A percentile compares a stretch with the other conserved stretches of the same genome.
phyloP scores from a whole-genome alignment of 2,888 invertebrate genomes.

The Timema podura region DNA sequence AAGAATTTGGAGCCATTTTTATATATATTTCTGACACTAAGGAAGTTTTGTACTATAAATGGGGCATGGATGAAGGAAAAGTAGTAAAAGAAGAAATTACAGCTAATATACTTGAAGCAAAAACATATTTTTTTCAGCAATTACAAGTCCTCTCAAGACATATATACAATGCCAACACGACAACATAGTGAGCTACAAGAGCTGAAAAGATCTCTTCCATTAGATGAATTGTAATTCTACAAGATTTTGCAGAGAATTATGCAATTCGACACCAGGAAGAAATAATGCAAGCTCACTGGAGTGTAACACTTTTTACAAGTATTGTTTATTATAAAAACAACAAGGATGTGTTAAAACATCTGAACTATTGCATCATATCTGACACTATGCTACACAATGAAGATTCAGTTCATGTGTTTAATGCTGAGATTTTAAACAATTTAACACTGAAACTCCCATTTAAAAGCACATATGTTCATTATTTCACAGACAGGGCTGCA shows the following conservation, averaged over 20 bases:
- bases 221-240: neutral
- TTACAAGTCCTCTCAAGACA: slow-evolving; percentile 5
- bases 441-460: neutral
- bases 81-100: neutral
- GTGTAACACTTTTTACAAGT: neutral
- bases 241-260: slow-evolving; percentile 5
- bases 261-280: neutral
- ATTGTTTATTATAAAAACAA: neutral
- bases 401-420: neutral
- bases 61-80: neutral
- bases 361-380: neutral
- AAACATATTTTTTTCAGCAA: neutral
- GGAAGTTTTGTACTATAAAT: neutral
- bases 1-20: neutral
- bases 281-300: slow-evolving; percentile 3
- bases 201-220: neutral
- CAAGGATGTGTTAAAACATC: neutral
- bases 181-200: neutral
- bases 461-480: neutral
- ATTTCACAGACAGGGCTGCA: neutral
- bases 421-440: neutral
- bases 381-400: slow-evolving; percentile 1
- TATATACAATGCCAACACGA: neutral
- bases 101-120: neutral
- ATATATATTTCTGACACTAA: neutral